Evolutionary conservation across 2,797 vertebrate genomes (phyloP).

Genomic region (Syndactyla subalaris): DNA sequence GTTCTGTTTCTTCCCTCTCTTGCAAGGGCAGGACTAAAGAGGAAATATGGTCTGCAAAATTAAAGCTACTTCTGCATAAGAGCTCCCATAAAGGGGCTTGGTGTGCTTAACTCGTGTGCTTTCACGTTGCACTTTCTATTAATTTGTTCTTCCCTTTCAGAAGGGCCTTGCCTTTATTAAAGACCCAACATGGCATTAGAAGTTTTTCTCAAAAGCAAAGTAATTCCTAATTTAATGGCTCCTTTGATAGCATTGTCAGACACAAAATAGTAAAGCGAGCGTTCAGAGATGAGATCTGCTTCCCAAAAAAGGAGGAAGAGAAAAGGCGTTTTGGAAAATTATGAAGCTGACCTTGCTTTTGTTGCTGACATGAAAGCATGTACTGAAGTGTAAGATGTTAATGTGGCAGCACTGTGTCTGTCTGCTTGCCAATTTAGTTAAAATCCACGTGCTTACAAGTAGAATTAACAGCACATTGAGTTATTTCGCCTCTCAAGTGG

Average conservation of each 20-base stretch:
- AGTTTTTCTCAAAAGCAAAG: background rate
- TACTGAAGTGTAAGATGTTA: background rate
- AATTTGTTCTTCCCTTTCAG: background rate
- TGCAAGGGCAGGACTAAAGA: background rate
- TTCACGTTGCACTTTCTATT: background rate
- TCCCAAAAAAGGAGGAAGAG: background rate
- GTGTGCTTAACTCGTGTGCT: accelerated
- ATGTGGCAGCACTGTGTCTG: background rate
- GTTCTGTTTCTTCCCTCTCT: background rate
- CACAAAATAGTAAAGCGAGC: background rate
- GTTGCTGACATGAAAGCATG: background rate
- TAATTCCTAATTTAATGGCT: background rate
- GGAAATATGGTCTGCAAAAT: background rate
- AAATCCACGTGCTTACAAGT: background rate
- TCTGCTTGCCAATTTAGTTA: background rate
- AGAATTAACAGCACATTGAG: background rate
- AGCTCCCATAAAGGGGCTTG: background rate
- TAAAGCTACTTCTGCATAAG: background rate
- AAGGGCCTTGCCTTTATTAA: background rate
- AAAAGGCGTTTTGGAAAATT: background rate
- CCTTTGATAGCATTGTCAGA: background rate
- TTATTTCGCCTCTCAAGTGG: background rate
- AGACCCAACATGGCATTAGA: background rate
- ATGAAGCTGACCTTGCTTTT: background rate
- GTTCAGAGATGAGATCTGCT: background rate